A percentile compares a stretch with the other conserved stretches of the same genome.
These are phyloP conservation scores for Dromococcyx pavoninus DNA, from an alignment of 2,797 vertebrate genomes.

Conservation along the genomic window DNA sequence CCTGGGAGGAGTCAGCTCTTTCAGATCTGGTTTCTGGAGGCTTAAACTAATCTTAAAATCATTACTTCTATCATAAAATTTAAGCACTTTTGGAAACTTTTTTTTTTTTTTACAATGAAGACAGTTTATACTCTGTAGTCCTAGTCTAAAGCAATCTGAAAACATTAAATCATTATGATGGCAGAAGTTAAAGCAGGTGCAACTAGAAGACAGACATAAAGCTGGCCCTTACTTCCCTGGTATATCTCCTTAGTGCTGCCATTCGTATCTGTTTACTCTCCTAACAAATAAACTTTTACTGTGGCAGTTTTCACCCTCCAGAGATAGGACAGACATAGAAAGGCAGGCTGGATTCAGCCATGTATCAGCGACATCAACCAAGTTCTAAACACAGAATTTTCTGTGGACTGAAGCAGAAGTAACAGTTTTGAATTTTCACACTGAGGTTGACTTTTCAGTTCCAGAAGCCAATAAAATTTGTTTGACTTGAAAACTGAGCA, in stretches of 20 bases:
- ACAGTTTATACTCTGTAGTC: not conserved
- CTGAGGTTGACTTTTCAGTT: not conserved
- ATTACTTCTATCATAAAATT: not conserved
- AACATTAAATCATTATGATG: not conserved
- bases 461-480: slow-evolving; percentile 3
- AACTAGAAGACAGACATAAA: not conserved
- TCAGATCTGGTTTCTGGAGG: not conserved
- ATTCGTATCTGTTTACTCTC: not conserved
- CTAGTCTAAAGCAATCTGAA: not conserved
- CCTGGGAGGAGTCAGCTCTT: not conserved
- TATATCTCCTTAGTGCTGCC: not conserved
- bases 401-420: not conserved
- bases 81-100: not conserved
- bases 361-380: not conserved
- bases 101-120: not conserved
- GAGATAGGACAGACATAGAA: not conserved
- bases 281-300: not conserved
- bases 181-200: not conserved
- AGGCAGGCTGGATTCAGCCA: not conserved
- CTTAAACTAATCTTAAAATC: not conserved
- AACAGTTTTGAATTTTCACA: not conserved
- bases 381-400: not conserved
- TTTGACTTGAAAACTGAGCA: slow-evolving; percentile 10
- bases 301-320: not conserved
- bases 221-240: not conserved